phyloP scores from a whole-genome alignment of 2,113 vertebrate genomes.

The Gymnocephalus cernua region DNA sequence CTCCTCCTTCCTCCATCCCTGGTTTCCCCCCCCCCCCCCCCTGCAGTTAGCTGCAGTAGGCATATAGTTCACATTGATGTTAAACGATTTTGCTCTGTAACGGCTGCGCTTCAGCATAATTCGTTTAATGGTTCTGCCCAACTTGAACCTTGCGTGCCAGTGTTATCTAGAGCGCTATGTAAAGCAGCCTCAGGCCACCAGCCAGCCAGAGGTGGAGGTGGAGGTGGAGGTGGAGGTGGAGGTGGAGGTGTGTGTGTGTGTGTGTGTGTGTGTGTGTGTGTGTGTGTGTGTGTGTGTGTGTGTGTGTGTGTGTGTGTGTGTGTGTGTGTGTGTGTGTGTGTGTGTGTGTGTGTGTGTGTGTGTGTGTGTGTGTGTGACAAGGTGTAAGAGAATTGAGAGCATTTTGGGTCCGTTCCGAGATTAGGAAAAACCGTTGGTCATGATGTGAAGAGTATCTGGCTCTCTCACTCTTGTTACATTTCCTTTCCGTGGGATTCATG shows the following conservation, averaged over 20 bases:
- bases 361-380: no score
- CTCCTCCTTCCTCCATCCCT: background rate
- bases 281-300: background rate
- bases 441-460: background rate
- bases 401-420: conserved; percentile 1
- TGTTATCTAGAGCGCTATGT: conserved; percentile 82
- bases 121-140: conserved; percentile 63
- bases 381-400: background rate
- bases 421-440: background rate
- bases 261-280: conserved; percentile 11
- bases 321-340: background rate
- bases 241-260: conserved; percentile 16
- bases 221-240: no score
- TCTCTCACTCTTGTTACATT: background rate
- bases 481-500: background rate
- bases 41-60: background rate
- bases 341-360: no score
- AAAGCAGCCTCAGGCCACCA: conserved; percentile 74
- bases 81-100: conserved; percentile 58
- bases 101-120: conserved; percentile 55
- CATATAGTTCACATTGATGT: conserved; percentile 43
- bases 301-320: background rate
- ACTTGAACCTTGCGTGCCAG: conserved; percentile 55
- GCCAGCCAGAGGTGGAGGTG: conserved; percentile 31
- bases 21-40: background rate